A percentile compares a stretch with the other conserved stretches of the same genome.
Evolutionary conservation across 2,113 vertebrate species (phyloP).

Genomic region (Carettochelys insculpta): DNA sequence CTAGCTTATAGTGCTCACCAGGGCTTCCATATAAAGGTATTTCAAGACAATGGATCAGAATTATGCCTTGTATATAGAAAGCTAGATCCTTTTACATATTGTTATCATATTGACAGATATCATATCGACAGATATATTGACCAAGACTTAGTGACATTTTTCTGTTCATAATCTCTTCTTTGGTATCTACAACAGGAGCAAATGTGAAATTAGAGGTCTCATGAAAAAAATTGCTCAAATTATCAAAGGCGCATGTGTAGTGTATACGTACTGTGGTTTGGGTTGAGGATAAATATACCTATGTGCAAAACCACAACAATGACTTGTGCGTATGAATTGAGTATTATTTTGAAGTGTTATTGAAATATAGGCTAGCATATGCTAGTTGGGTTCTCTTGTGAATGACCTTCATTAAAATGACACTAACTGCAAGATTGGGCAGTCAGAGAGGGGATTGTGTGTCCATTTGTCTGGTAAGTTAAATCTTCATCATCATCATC

Average conservation of each 20-base stretch:
- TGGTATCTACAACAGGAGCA: neutral
- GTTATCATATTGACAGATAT: too few species aligned
- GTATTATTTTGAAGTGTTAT: neutral
- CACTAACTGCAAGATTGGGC: neutral
- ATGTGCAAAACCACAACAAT: neutral
- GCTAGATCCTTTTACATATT: neutral
- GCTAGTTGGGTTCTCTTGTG: neutral
- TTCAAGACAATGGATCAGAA: neutral
- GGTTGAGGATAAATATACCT: neutral
- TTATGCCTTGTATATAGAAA: neutral
- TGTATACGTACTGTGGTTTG: neutral
- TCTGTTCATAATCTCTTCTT: neutral
- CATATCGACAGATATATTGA: too few species aligned
- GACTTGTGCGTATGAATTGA: neutral
- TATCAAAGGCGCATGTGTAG: neutral
- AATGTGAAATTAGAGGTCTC: neutral
- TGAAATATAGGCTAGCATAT: neutral
- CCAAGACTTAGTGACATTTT: neutral
- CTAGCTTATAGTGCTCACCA: neutral
- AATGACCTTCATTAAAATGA: neutral
- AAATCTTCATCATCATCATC: too few species aligned
- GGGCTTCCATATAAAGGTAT: neutral
- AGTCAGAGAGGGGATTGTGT: neutral
- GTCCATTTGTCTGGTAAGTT: neutral
- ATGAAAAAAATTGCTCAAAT: neutral